Base-by-base conservation (phyloP, 2,113 vertebrate genomes). In the Ariopsis seemanni region DNA sequence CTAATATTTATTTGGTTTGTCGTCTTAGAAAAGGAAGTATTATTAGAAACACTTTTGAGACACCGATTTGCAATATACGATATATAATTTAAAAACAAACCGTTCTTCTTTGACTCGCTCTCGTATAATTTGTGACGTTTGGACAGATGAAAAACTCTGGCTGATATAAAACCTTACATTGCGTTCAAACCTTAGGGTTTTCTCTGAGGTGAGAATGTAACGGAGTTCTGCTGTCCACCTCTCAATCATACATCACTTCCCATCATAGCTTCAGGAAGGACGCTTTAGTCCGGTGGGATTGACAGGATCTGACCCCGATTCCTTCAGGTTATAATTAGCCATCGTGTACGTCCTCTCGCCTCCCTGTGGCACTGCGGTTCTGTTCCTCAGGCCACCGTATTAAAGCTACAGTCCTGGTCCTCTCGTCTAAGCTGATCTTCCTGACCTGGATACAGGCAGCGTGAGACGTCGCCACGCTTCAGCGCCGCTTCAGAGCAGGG, bases 311-410 rank as follows among this genome's bases (percentile, higher is more conserved):
- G 83, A 62, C 79, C 83, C 86, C 57, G 79, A 85, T 67, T 62
- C 50, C 77, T 57, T 74, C 34, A 22, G 22, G 50, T 85, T 88
- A 52, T 74, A 85, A 88, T 88, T 85, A 81, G 83, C 42, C 65
- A 5, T 50, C 18, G 18, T 84, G 25, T 69, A 18, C 18, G 9
- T 42, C 52, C 30, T 55, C 3, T 72, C 65, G 20, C 15, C n/a
- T n/a, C 74, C 60, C 79, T 42, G 11, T 53, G 25, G 52, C 7
- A 20, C 62, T 50, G 52, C 62, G 30, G 4, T 27, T 27, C 69
- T 79, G 75, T 58, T 30, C 12, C 48, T 86, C 78, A 67, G 80
- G 60, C 25, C 78, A 62, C 8, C 34, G 17, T 52, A 63, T 52
- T 52, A 60, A 27, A 12, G 84, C 84, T 22, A 7, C 3, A 6